A percentile compares a stretch with the other conserved stretches of the same genome.
phyloP scores from a whole-genome alignment of 2,888 invertebrate genomes.

The Cantharis rufa region DNA sequence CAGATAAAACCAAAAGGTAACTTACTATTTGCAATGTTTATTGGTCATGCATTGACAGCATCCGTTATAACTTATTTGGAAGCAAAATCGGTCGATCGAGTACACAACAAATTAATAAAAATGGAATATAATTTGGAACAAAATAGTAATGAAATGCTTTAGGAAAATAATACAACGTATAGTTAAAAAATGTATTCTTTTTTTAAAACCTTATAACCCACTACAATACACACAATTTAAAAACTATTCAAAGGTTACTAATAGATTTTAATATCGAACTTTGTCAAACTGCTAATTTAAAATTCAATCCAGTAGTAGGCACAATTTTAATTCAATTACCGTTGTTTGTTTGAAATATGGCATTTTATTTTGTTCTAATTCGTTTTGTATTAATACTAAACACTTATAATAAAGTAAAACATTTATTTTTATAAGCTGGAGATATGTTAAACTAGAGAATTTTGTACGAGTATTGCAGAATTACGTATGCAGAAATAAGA shows the following conservation, averaged over 20 bases:
- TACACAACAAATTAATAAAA: constrained; percentile 52
- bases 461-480: background rate
- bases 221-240: constrained; percentile 45
- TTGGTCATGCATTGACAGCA: constrained; percentile 61
- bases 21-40: constrained; percentile 56
- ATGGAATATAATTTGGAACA: constrained; percentile 20
- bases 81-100: constrained; percentile 57
- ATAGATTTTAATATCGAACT: constrained; percentile 18
- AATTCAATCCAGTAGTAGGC: constrained; percentile 28
- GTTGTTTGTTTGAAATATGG: background rate
- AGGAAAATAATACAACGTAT: background rate
- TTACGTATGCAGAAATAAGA: background rate
- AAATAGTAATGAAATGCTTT: background rate
- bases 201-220: constrained; percentile 48
- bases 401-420: constrained; percentile 11
- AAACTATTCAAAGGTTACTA: constrained; percentile 34
- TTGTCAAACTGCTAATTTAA: constrained; percentile 18
- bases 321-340: constrained; percentile 25
- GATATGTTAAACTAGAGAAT: constrained; percentile 20
- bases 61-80: constrained; percentile 67
- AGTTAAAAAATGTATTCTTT: constrained; percentile 38
- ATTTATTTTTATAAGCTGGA: constrained; percentile 17
- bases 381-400: background rate
- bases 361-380: background rate
- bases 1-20: constrained; percentile 61